Percentiles rank a stretch among this genome's conserved stretches.
phyloP scores from a whole-genome alignment of 2,888 invertebrate genomes.

The Folsomia manolachei region DNA sequence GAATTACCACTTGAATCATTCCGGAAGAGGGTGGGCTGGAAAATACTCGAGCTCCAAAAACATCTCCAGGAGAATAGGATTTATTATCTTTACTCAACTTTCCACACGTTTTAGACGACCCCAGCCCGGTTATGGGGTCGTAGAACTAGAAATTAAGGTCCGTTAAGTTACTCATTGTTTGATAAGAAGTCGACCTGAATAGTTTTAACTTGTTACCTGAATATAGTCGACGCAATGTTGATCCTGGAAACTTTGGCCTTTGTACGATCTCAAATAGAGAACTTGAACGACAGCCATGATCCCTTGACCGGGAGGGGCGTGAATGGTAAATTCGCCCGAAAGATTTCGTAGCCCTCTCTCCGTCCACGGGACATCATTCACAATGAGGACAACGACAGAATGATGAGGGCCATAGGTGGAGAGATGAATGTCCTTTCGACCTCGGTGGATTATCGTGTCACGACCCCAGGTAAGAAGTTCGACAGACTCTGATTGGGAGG shows the following conservation, averaged over 20 bases:
- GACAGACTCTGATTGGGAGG: conserved; percentile 32
- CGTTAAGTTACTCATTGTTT: too few relatives aligned
- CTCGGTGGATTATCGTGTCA: neutral
- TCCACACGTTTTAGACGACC: conserved; percentile 35
- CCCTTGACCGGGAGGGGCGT: conserved; percentile 45
- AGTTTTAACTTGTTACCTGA: conserved; percentile 16
- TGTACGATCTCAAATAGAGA: conserved; percentile 39
- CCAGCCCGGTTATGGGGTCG: conserved; percentile 23
- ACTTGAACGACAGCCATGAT: conserved; percentile 48
- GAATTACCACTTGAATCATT: conserved; percentile 31
- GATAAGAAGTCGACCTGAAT: too few relatives aligned
- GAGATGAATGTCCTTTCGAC: conserved; percentile 32
- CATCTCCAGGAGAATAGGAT: conserved; percentile 30
- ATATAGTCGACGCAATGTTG: conserved; percentile 27
- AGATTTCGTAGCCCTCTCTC: conserved; percentile 20
- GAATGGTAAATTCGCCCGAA: conserved; percentile 31
- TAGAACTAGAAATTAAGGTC: conserved; percentile 26
- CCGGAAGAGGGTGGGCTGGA: conserved; percentile 29
- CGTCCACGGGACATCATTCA: conserved; percentile 42
- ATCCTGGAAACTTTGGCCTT: neutral
- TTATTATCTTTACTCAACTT: conserved; percentile 39
- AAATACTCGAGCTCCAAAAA: conserved; percentile 39
- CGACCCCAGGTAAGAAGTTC: conserved; percentile 38
- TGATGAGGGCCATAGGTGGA: conserved; percentile 25
- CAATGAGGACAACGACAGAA: conserved; percentile 33